Percentiles rank a stretch among this genome's conserved stretches.
phyloP scores from a whole-genome alignment of 2,113 vertebrate genomes.

The Ahaetulla prasina region DNA sequence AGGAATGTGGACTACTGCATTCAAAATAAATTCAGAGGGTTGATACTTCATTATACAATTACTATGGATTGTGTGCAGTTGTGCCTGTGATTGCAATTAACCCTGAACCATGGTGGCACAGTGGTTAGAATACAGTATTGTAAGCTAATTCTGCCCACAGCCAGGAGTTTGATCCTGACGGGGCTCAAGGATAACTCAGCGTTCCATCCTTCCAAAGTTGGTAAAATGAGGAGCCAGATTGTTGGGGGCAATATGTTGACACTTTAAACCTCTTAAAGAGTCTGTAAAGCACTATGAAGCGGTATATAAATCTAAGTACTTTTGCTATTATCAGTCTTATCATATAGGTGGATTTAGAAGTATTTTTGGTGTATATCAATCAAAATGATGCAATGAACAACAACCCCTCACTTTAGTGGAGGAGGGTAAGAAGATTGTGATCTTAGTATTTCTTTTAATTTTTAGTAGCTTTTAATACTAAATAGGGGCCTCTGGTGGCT shows the following conservation, averaged over 20 bases:
- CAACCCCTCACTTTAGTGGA: neutral
- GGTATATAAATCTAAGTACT: neutral
- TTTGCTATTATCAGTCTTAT: neutral
- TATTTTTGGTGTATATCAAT: neutral
- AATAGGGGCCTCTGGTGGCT: too few relatives aligned
- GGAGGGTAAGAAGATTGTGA: neutral
- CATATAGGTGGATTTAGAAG: neutral
- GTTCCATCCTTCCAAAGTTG: neutral
- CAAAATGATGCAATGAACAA: neutral
- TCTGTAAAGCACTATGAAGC: neutral
- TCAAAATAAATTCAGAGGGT: neutral
- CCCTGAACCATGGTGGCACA: neutral
- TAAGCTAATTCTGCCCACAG: neutral
- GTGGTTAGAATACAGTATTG: neutral
- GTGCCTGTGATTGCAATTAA: neutral
- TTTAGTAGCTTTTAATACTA: neutral
- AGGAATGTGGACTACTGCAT: constrained; percentile 2
- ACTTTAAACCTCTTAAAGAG: neutral
- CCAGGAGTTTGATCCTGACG: neutral
- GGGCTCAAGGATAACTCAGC: neutral
- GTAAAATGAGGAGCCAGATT: neutral
- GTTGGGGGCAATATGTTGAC: neutral
- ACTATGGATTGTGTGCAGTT: neutral
- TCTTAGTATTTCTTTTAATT: neutral
- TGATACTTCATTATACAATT: neutral